Percentiles rank a stretch among this genome's conserved stretches.
phyloP scores from a whole-genome alignment of 37 sponge, comb jelly and placozoan genomes.

The Beroe forskalii region DNA sequence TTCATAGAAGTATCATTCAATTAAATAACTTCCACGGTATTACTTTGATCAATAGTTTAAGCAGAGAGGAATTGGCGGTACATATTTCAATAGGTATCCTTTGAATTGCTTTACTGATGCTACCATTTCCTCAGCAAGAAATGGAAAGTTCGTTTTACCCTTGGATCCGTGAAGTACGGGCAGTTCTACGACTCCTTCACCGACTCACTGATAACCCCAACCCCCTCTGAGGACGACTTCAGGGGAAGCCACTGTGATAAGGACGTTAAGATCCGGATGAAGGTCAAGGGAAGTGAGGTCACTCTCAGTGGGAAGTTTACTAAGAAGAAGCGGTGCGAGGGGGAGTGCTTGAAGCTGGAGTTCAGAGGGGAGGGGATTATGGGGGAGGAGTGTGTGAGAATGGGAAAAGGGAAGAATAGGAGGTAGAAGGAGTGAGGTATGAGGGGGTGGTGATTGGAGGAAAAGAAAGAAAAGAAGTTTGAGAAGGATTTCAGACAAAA shows the following conservation, averaged over 20 bases:
- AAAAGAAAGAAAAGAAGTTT: too few relatives aligned
- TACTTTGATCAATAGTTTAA: too few relatives aligned
- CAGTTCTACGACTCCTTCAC: background rate
- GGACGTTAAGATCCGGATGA: background rate
- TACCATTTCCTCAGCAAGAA: background rate
- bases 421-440: too few relatives aligned
- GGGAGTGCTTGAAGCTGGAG: background rate
- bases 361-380: background rate
- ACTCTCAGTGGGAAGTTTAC: conserved; percentile 11
- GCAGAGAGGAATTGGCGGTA: too few relatives aligned
- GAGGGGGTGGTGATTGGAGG: too few relatives aligned
- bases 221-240: background rate
- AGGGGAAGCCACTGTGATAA: background rate
- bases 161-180: conserved; percentile 17
- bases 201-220: background rate
- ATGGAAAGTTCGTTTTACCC: background rate
- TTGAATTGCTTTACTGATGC: too few relatives aligned
- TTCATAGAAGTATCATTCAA: too few relatives aligned
- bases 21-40: too few relatives aligned
- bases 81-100: too few relatives aligned
- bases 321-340: background rate
- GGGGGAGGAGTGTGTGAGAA: background rate
- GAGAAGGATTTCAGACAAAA: too few relatives aligned
- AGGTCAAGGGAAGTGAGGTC: background rate
- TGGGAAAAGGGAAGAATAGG: too few relatives aligned